phyloP scores from a whole-genome alignment of 2,797 vertebrate species.

The Pseudopleuronectes americanus region DNA sequence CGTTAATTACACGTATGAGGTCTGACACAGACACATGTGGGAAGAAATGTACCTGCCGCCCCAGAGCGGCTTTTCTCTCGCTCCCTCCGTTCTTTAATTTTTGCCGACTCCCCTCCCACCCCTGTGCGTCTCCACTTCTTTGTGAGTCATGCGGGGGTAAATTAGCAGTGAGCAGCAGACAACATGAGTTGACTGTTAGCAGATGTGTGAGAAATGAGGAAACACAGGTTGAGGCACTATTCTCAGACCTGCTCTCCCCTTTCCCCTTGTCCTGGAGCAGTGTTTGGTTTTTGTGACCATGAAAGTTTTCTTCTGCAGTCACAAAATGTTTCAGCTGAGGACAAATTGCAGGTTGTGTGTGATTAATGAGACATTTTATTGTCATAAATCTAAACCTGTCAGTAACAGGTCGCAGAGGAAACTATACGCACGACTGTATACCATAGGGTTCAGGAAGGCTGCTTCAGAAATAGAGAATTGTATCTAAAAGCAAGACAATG shows the following conservation, averaged over 20 bases:
- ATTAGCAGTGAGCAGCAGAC: constrained; percentile 67
- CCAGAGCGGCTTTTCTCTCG: constrained; percentile 32
- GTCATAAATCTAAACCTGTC: background rate
- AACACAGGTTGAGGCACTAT: constrained; percentile 54
- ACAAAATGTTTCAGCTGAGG: background rate
- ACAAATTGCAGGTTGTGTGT: constrained; percentile 2
- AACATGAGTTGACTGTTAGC: constrained; percentile 68
- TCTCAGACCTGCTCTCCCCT: constrained; percentile 35
- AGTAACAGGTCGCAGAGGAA: constrained; percentile 6
- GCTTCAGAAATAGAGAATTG: constrained; percentile 29
- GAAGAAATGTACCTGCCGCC: constrained; percentile 63
- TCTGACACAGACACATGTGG: constrained; percentile 63
- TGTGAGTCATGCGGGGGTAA: constrained; percentile 60
- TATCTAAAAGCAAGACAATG: constrained; percentile 43
- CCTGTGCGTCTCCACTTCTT: constrained; percentile 40
- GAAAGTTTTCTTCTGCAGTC: background rate
- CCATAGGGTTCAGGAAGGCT: constrained; percentile 16
- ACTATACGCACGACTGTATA: background rate
- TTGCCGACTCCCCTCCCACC: constrained; percentile 45
- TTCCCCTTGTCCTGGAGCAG: constrained; percentile 27
- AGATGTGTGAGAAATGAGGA: constrained; percentile 72
- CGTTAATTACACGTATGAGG: constrained; percentile 61
- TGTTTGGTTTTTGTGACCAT: constrained; percentile 12
- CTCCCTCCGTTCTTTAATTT: constrained; percentile 49
- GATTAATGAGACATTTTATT: background rate